Conservation (phyloP, 2,888 invertebrate genomes). For the Galerucella nymphaeae region DNA sequence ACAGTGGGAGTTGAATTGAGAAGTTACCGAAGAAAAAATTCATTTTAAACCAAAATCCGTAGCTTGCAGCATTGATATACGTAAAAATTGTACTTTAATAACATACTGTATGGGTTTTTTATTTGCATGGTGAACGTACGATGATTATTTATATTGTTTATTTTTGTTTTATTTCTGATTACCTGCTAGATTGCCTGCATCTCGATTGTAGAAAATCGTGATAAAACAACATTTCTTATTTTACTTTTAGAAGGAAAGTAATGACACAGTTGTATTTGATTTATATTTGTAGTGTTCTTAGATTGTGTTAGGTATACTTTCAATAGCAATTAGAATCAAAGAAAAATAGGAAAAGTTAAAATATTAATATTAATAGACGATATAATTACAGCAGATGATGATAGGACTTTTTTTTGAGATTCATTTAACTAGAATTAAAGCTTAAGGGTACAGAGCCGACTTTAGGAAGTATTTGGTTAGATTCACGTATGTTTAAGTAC, state of each 20-base stretch:
- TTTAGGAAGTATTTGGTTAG: too few relatives aligned
- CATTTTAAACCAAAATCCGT: not conserved
- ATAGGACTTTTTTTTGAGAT: not conserved
- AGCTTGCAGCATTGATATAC: not conserved
- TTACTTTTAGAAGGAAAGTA: conserved; percentile 14
- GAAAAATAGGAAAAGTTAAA: not conserved
- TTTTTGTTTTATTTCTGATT: conserved; percentile 14
- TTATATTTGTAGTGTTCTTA: conserved; percentile 16
- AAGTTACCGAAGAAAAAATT: too few relatives aligned
- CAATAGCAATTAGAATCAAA: not conserved
- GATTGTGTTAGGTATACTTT: conserved; percentile 9
- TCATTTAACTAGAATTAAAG: too few relatives aligned
- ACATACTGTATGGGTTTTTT: not conserved
- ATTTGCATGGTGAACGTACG: not conserved
- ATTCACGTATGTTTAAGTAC: too few relatives aligned
- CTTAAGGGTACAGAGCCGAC: too few relatives aligned
- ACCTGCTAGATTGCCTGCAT: not conserved
- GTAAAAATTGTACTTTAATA: not conserved
- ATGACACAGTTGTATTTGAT: conserved; percentile 25
- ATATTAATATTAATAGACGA: not conserved
- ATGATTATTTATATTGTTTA: not conserved
- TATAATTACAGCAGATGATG: not conserved
- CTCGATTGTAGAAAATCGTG: conserved; percentile 15
- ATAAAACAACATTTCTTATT: conserved; percentile 18
- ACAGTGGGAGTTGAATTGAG: too few relatives aligned